Percentiles rank a stretch among this genome's conserved stretches.
Evolutionary conservation across 92 coral and sea anemone genomes (phyloP).

Genomic region (Zoanthus gigantus): DNA sequence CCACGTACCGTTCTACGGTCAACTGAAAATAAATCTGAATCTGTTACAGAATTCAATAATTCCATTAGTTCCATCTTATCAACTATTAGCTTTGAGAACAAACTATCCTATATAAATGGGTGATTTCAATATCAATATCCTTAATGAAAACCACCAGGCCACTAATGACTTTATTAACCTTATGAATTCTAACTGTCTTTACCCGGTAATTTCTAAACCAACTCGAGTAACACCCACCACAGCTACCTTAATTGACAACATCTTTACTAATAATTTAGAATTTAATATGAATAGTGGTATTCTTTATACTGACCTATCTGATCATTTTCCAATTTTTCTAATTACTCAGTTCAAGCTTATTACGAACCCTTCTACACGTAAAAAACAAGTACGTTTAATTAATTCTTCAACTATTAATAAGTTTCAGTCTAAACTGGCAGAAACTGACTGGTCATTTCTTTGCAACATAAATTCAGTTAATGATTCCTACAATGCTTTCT

Average conservation of each 20-base stretch:
- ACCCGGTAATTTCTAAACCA: conserved; percentile 26
- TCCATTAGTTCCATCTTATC: conserved; percentile 22
- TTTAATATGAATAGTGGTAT: conserved; percentile 34
- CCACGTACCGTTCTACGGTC: conserved; percentile 43
- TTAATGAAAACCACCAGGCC: conserved; percentile 2
- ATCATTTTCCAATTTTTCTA: conserved; percentile 48
- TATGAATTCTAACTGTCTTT: conserved; percentile 8
- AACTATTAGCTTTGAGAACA: conserved; percentile 37
- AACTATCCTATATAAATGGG: conserved; percentile 16
- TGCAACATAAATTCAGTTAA: too few relatives aligned
- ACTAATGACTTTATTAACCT: conserved; percentile 15
- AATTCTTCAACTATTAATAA: too few relatives aligned
- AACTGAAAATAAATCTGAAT: conserved; percentile 15
- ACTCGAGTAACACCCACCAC: conserved; percentile 2
- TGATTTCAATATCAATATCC: conserved; percentile 27
- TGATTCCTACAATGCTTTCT: too few relatives aligned
- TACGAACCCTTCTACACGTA: neutral
- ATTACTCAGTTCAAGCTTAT: conserved; percentile 1
- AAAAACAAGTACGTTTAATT: neutral
- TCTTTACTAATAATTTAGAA: conserved; percentile 19
- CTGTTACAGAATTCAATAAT: conserved; percentile 34
- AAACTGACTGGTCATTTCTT: too few relatives aligned
- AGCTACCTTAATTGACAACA: conserved; percentile 13
- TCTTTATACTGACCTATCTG: conserved; percentile 45
- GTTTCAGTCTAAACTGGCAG: too few relatives aligned